Base-by-base conservation (phyloP, 1,140 invertebrate species). In the Aphis gossypii region DNA sequence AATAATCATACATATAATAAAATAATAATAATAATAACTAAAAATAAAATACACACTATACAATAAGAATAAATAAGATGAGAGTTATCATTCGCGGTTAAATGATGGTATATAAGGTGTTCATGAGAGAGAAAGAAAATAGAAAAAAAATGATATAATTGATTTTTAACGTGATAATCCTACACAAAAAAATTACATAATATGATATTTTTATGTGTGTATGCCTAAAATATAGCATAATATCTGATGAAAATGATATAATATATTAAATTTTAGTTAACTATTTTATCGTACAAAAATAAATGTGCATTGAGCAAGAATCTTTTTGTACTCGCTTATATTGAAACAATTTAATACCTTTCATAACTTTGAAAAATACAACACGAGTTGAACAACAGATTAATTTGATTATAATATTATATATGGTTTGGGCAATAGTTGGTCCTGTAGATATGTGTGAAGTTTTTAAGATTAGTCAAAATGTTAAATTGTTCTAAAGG, bases 1-100 rank as follows among this genome's bases (percentile, higher is more conserved):
- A 93, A 93, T 93, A 93, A 93, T 93, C 68, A 83, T 90, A 90
- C 54, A 90, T 68, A 68, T 48, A 92, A 92, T 92, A 84, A 83
- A 93, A 93, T 93, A 93, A 51, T 91, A 90, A 91, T 91, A 91
- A 91, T 83, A 92, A 93, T 93, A 93, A 93, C 92, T 93, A 93
- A 54, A 92, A 93, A 93, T 93, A 93, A 93, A 93, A 93, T 93
- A 93, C 92, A 93, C 38, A 93, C 92, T 93, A 93, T 93, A 93
- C 92, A 93, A 93, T 93, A 93, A 93, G 92, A 93, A 93, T 93
- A 93, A 93, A 93, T 93, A 84, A 84, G 82, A 86, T 93, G 92
- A 93, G 54, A 93, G 21, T 83, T 48, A 92, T 82, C 46, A 35
- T 86, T 84, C 60, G 4, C 35, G 18, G 54, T n/a, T n/a, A 60